phyloP scores from a whole-genome alignment of 2,113 vertebrate species.

The Sitta europaea region DNA sequence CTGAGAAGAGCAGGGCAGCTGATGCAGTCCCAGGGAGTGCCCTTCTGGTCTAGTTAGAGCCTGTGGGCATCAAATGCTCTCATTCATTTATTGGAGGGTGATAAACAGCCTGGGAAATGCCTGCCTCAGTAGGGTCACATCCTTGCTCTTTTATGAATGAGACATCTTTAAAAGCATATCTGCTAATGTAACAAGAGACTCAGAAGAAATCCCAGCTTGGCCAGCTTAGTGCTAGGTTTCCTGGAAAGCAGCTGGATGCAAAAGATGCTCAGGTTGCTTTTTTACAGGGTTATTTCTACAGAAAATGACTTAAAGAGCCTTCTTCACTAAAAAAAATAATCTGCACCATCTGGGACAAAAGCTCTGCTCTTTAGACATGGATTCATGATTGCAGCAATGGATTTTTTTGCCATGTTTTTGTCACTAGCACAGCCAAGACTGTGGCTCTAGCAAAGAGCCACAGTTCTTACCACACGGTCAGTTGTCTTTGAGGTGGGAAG shows the following conservation, averaged over 20 bases:
- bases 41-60: conserved; percentile 21
- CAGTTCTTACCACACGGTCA: fast-evolving
- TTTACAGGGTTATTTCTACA: neutral
- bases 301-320: neutral
- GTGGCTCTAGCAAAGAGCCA: neutral
- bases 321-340: neutral
- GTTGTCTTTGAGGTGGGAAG: neutral
- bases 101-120: conserved; percentile 41
- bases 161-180: conserved; percentile 1
- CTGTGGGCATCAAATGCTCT: neutral
- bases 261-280: neutral
- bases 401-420: neutral
- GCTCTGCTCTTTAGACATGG: neutral
- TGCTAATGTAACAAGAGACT: neutral
- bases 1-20: neutral
- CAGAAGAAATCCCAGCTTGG: neutral
- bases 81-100: neutral
- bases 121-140: conserved; percentile 12
- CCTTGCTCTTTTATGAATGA: conserved; percentile 2
- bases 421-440: neutral
- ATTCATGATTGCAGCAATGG: neutral
- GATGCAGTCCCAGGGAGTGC: neutral
- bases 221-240: neutral
- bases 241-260: neutral
- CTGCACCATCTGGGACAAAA: neutral